Base-by-base conservation (phyloP, 92 coral and sea anemone genomes). In the Palythoa grandis region DNA sequence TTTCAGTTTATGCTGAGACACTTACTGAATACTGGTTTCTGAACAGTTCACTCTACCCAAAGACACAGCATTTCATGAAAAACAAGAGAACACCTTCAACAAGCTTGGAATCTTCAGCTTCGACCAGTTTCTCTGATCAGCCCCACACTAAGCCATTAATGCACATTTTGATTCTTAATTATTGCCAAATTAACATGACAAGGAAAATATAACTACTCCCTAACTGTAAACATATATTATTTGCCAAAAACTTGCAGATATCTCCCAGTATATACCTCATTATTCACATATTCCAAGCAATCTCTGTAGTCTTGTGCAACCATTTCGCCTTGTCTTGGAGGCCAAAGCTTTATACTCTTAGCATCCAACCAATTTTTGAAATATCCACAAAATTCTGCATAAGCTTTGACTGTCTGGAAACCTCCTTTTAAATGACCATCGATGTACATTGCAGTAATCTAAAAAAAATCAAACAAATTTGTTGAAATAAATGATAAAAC, bases 331-430 rank as follows among this genome's bases (percentile, higher is more conserved):
- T 97, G 99, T 72, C 99, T 90, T 47, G 95, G 97, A 5, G 95
- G 97, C 96, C 95, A 95, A 39, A 97, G 87, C 80, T 97, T 97
- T 74, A 95, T 92, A 83, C 99, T 97, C 74, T 95, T 97, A 17
- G 96, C 98, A 90, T 97, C 99, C 56, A 97, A 86, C 99, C 99
- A 97, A 85, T 92, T 97, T 83, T 97, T 97, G 88, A 97, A 97
- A 83, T 95, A 93, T 29, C 99, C 99, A 93, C 99, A 97, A 75
- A 97, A 97, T 67, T 95, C 99, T 12, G 99, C 99, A 90, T 97
- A 97, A 68, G 99, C 99, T 85, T 97, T 95, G 39, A 97, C 99
- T 17, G 99, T 97, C 87, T 93, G 94, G 66, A 97, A 97, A 67
- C 99, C 98, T 19, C 99, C 99, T 89, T 95, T 97, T 52, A 97